Evolutionary conservation across 1,140 invertebrate species (phyloP).

Genomic region (Nilaparvata lugens): DNA sequence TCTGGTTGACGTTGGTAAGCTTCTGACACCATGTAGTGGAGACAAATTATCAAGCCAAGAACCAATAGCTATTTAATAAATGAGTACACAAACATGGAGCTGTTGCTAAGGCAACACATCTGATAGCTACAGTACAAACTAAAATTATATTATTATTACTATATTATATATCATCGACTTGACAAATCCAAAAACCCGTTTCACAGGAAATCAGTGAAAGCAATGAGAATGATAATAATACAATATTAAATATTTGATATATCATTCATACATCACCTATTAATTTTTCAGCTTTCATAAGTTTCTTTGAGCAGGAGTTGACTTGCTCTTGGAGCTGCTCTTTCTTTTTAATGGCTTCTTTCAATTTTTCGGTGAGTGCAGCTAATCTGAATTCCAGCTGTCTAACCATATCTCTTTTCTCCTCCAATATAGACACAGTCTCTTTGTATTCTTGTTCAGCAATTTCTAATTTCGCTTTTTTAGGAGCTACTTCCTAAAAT

Average conservation of each 20-base stretch:
- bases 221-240: no score
- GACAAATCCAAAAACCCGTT: no score
- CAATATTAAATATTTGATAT: no score
- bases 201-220: no score
- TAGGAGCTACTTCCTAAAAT: slow-evolving; percentile 56
- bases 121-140: no score
- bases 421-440: slow-evolving; percentile 69
- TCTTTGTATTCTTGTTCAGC: slow-evolving; percentile 67
- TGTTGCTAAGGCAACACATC: no score
- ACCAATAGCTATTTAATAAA: no score
- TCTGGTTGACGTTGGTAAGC: no score
- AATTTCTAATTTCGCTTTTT: slow-evolving; percentile 66
- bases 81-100: neutral
- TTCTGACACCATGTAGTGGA: no score
- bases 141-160: no score
- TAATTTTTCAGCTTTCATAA: slow-evolving; percentile 76
- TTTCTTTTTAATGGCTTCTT: slow-evolving; percentile 57
- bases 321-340: slow-evolving; percentile 77
- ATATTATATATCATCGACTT: no score
- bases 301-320: slow-evolving; percentile 75
- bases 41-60: no score
- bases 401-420: slow-evolving; percentile 64
- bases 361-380: slow-evolving; percentile 56
- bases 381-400: slow-evolving; percentile 70
- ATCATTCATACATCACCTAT: slow-evolving; percentile 44